These are phyloP conservation scores for Rhagologus leucostigma DNA, from an alignment of 2,113 vertebrate genomes.

Conservation along the genomic window DNA sequence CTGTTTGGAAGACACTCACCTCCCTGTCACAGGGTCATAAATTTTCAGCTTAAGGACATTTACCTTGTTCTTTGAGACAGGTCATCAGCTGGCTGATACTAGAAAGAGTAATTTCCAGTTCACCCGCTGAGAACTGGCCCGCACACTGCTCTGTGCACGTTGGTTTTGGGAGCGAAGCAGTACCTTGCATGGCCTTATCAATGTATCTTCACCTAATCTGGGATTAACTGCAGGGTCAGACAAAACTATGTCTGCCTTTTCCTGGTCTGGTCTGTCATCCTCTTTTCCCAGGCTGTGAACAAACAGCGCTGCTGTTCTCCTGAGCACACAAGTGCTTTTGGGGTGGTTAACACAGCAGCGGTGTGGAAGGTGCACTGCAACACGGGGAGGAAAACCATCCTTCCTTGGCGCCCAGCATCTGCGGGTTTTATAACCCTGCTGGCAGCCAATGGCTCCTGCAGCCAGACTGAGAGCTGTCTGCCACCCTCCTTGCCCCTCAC, in stretches of 20 bases:
- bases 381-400: neutral
- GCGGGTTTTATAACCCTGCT: neutral
- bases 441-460: neutral
- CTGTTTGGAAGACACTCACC: neutral
- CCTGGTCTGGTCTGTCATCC: neutral
- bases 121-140: neutral
- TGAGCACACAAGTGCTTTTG: neutral
- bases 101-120: neutral
- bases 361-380: neutral
- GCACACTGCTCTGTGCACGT: fast-evolving
- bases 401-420: neutral
- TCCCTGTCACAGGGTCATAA: neutral
- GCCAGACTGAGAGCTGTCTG: neutral
- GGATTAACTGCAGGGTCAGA: neutral
- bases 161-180: neutral
- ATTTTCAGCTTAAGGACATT: neutral
- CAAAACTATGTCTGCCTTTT: neutral
- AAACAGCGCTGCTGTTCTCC: neutral
- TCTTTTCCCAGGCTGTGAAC: neutral
- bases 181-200: neutral
- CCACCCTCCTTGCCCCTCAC: neutral
- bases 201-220: neutral
- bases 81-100: neutral
- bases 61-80: neutral
- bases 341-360: neutral